Evolutionary conservation across 2,797 vertebrate genomes (phyloP).

Genomic region (Acrocephalus scirpaceus): DNA sequence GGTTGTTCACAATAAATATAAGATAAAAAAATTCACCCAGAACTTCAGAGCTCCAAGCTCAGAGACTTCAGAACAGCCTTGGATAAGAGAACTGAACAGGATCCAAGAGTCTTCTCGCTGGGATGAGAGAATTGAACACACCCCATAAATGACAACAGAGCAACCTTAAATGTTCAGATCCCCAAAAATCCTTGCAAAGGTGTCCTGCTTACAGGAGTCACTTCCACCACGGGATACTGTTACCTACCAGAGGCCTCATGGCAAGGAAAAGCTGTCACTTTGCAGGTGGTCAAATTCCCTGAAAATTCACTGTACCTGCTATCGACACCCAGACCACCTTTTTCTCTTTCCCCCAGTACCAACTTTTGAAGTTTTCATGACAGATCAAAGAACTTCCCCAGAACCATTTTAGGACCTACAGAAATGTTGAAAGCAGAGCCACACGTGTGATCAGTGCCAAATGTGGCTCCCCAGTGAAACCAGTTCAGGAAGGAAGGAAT

Average conservation of each 20-base stretch:
- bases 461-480: background rate
- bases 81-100: background rate
- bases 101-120: background rate
- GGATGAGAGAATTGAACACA: background rate
- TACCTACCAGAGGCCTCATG: background rate
- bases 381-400: background rate
- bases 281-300: background rate
- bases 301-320: background rate
- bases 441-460: background rate
- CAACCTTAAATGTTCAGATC: background rate
- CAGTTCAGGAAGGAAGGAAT: background rate
- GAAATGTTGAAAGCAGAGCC: background rate
- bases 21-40: background rate
- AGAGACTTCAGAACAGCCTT: background rate
- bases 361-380: background rate
- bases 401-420: background rate
- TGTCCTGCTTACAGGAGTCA: background rate
- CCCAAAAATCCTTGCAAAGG: background rate
- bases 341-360: background rate
- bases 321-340: fast-evolving
- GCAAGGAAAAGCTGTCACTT: background rate
- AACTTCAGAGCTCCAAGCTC: background rate
- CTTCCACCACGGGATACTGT: fast-evolving
- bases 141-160: background rate
- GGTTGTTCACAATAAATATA: fast-evolving